Base-by-base conservation (phyloP, 2,797 vertebrate genomes). In the Brachyalestes nurse region DNA sequence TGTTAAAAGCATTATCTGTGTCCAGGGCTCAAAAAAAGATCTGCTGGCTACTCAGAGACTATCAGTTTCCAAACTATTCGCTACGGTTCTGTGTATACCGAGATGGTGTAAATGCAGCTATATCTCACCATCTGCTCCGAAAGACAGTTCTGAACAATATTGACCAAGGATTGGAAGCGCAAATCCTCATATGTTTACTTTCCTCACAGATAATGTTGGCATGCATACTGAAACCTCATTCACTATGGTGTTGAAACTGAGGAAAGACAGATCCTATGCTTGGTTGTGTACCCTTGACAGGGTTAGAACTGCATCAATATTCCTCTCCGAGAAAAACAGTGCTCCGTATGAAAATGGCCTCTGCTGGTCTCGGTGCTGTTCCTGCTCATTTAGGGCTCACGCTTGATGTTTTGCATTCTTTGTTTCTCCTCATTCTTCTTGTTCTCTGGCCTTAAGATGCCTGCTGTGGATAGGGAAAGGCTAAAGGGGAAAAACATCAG, bases 381-480 rank as follows among this genome's bases (percentile, higher is more conserved):
- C 61, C 60, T 8, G n/a, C 66, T 64, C 40, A 34, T 77, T 71
- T 73, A 79, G 57, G 71, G 60, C 62, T 79, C 8, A 38, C 38
- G 57, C 61, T 81, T 74, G 66, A 45, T 74, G 40, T 82, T 78
- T 72, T 72, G 64, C 57, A 62, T 80, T 64, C 45, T 73, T 72
- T 19, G 51, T 77, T 60, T 84, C 80, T 75, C 71, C 57, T 80
- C 62, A 7, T 78, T 80, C 62, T 47, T 25, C 13, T 6, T n/a
- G 64, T 65, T 40, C 5, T 16, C 65, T 69, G 67, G 42, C 67
- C 65, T 19, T 57, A 60, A 47, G 62, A 45, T 40, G 66, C 61
- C 60, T 69, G 75, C 61, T 55, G 34, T 8, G 61, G 60, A 51
- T 74, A 19, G 79, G 70, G 13, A 25, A 55, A 60, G 4, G 28